Base-by-base conservation (phyloP, 1,140 invertebrate genomes). In the Drosophila pandora region DNA sequence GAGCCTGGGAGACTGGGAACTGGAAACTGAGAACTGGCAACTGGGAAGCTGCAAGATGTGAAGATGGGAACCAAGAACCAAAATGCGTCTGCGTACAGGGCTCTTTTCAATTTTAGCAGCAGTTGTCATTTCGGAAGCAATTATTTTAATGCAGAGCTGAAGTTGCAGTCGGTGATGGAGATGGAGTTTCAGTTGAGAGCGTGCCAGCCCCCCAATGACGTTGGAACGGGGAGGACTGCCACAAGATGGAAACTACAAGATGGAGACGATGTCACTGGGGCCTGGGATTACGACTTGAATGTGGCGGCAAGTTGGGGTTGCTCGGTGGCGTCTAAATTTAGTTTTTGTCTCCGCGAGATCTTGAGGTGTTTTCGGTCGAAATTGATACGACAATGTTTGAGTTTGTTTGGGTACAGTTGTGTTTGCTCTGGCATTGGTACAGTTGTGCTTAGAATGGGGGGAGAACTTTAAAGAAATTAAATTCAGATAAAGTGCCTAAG, bases 61-160 rank as follows among this genome's bases (percentile, higher is more conserved):
- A 32, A 25, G 6, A 43, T 43, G 58, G 59, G 43, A 65, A 49
- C 49, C 45, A 17, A 50, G 25, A 2, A 64, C 49, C 45, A 21
- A 50, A 65, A 63, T 63, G 63, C 63, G 63, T 63, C 63, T 65
- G 63, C 63, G 59, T 69, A 48, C 65, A 55, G 32, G 63, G 63
- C 49, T 28, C 41, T 69, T 57, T 82, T 58, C 79, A 83, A 77
- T 82, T 82, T 79, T 79, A 75, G 70, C 67, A 62, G 83, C 79
- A 70, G 80, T 90, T 90, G 87, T 84, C 88, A 88, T 87, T 83
- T 85, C 87, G 87, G 82, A 90, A 90, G 87, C 82, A 90, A 90
- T 90, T 90, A 90, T 90, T 90, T 90, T 76, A 78, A 90, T 80
- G 85, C 79, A 75, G 68, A 79, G 78, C 59, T 60, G 47, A 63